phyloP scores from a whole-genome alignment of 2,888 invertebrate species.

The Agapostemon virescens region DNA sequence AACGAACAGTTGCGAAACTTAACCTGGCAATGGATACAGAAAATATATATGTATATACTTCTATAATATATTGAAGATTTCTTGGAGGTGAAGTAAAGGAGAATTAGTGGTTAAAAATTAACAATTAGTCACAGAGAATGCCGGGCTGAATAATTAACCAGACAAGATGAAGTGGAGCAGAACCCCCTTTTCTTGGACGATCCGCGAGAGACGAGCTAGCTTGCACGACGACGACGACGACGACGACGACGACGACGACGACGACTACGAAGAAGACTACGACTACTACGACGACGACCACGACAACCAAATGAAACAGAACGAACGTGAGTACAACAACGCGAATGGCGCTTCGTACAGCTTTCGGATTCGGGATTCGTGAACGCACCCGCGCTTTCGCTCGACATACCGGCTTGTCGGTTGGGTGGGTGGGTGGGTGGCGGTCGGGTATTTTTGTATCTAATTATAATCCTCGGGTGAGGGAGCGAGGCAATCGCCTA shows the following conservation, averaged over 20 bases:
- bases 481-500: conserved; percentile 80
- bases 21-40: neutral
- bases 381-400: conserved; percentile 69
- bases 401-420: conserved; percentile 53
- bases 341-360: conserved; percentile 45
- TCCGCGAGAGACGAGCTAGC: conserved; percentile 16
- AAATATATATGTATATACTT: neutral
- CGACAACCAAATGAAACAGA: conserved; percentile 39
- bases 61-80: neutral
- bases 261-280: neutral
- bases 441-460: conserved; percentile 79
- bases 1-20: neutral
- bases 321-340: conserved; percentile 42
- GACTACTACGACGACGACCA: conserved; percentile 8
- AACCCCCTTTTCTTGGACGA: conserved; percentile 28
- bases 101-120: conserved; percentile 34
- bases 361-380: conserved; percentile 57
- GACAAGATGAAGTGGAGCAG: conserved; percentile 46
- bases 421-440: conserved; percentile 64
- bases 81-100: neutral
- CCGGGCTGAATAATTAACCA: conserved; percentile 51
- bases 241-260: neutral
- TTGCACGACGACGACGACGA: conserved; percentile 2
- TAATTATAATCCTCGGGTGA: conserved; percentile 80
- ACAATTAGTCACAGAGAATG: conserved; percentile 49